Conservation (phyloP, 2,888 invertebrate species). For the Hydrotaea cyrtoneurina region DNA sequence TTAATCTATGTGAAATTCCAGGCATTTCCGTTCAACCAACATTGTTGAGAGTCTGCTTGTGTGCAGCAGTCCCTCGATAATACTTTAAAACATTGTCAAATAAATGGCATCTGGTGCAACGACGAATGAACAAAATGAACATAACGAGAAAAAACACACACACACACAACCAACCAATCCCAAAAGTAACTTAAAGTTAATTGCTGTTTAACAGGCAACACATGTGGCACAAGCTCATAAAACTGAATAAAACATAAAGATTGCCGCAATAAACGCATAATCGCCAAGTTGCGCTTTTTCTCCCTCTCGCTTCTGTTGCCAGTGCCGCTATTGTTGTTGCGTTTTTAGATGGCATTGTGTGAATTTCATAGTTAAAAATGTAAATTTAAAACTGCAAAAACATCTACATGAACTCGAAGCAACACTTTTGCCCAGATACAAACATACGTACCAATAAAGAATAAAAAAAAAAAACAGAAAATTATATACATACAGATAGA, state of each 20-base stretch:
- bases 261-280: constrained; percentile 12
- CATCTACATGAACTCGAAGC: neutral
- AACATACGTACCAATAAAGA: neutral
- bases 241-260: constrained; percentile 21
- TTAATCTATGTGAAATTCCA: too few relatives aligned
- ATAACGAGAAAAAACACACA: too few relatives aligned
- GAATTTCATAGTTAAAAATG: constrained; percentile 1
- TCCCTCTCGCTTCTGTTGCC: too few relatives aligned
- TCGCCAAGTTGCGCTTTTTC: neutral
- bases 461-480: too few relatives aligned
- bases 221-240: constrained; percentile 3
- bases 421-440: neutral
- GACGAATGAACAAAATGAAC: neutral
- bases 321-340: neutral
- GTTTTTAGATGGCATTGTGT: neutral
- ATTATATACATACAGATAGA: neutral
- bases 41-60: too few relatives aligned
- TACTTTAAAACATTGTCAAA: neutral
- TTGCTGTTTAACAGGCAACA: constrained; percentile 55
- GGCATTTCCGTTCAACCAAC: too few relatives aligned
- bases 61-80: neutral
- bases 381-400: neutral
- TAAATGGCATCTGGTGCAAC: neutral
- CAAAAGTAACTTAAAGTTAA: constrained; percentile 49
- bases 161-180: constrained; percentile 24